Conservation (phyloP, 2,113 vertebrate genomes). For the Myocastor coypus region DNA sequence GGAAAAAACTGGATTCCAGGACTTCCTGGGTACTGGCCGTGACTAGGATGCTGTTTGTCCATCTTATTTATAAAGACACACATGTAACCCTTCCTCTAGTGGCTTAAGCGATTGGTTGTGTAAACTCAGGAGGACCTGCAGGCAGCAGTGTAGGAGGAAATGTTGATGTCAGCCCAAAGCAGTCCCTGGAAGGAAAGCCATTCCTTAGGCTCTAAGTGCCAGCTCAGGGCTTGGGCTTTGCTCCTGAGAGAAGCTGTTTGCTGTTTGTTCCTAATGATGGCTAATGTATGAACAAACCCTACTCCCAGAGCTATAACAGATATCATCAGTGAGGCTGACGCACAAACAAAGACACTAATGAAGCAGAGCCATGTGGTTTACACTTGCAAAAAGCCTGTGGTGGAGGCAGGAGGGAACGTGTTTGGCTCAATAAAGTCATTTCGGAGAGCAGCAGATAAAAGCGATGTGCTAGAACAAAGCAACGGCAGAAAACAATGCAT, state of each 20-base stretch:
- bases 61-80: not conserved
- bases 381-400: constrained; percentile 39
- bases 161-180: not conserved
- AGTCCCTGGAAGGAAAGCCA: not conserved
- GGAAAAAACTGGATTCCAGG: not conserved
- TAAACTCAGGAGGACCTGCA: not conserved
- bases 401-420: constrained; percentile 9
- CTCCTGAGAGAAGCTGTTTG: constrained; percentile 68
- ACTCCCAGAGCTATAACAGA: constrained; percentile 57
- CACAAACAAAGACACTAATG: constrained; percentile 62
- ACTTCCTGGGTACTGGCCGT: not conserved
- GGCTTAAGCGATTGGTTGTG: not conserved
- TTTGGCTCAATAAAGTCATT: constrained; percentile 67
- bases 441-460: constrained; percentile 55
- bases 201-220: constrained; percentile 19
- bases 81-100: not conserved
- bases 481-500: constrained; percentile 37
- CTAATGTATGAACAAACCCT: constrained; percentile 69
- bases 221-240: constrained; percentile 4
- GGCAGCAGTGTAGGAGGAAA: not conserved
- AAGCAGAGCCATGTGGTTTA: constrained; percentile 36
- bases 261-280: constrained; percentile 68
- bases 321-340: constrained; percentile 54
- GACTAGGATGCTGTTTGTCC: not conserved
- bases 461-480: constrained; percentile 26